Conservation (phyloP, 2,888 invertebrate species). For the Drosophila meridionalis region DNA sequence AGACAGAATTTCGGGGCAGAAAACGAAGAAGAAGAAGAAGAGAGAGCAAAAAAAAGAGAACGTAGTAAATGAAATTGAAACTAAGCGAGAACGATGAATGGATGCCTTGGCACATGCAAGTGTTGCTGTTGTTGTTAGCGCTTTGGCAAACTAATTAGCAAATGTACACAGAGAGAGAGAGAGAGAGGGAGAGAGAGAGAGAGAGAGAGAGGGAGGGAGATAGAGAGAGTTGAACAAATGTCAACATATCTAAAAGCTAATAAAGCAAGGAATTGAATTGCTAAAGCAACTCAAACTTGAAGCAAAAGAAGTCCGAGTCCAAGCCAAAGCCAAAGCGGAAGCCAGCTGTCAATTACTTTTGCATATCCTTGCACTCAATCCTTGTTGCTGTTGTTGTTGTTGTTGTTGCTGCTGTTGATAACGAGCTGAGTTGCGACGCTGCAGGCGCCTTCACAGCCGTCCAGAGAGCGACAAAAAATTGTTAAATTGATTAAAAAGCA, state of each 20-base stretch:
- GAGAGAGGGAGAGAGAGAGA: neutral
- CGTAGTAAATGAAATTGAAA: constrained; percentile 20
- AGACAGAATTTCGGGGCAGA: constrained; percentile 45
- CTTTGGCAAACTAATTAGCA: constrained; percentile 77
- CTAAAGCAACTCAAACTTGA: constrained; percentile 34
- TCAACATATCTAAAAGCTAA: constrained; percentile 66
- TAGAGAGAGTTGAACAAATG: constrained; percentile 24
- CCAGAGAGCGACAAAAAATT: constrained; percentile 56
- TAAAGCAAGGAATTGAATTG: constrained; percentile 62
- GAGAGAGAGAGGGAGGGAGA: neutral
- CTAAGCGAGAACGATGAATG: constrained; percentile 21
- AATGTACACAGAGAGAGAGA: constrained; percentile 60
- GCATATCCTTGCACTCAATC: constrained; percentile 56
- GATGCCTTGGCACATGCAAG: constrained; percentile 22
- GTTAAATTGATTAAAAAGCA: constrained; percentile 83
- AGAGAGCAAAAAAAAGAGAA: constrained; percentile 7
- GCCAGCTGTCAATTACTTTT: constrained; percentile 73
- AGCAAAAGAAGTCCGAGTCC: constrained; percentile 21
- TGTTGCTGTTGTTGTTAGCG: constrained; percentile 24
- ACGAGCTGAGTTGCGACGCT: constrained; percentile 46
- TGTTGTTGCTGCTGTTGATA: constrained; percentile 39
- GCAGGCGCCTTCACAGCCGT: constrained; percentile 27
- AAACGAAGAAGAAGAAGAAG: constrained; percentile 1
- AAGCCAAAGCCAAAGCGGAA: constrained; percentile 25
- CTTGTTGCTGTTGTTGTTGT: constrained; percentile 17